A percentile compares a stretch with the other conserved stretches of the same genome.
Evolutionary conservation across 2,888 invertebrate genomes (phyloP).

Genomic region (Rhyacophila evoluta): DNA sequence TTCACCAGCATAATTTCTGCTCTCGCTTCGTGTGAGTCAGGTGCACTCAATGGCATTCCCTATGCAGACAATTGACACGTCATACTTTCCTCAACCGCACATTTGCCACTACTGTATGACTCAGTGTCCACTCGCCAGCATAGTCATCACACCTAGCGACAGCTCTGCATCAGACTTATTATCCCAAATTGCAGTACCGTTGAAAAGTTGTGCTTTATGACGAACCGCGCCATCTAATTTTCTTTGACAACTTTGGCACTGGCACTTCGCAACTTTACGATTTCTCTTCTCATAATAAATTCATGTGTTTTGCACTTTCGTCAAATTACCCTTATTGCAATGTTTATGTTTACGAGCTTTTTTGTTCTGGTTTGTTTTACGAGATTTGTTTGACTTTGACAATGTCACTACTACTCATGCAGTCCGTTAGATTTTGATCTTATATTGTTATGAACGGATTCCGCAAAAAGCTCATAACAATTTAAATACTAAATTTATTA

Average conservation of each 20-base stretch:
- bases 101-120: neutral
- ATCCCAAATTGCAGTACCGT: neutral
- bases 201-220: neutral
- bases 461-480: neutral
- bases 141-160: neutral
- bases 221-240: conserved; percentile 10
- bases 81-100: neutral
- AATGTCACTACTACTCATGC: neutral
- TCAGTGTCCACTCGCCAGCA: neutral
- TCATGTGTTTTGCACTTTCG: conserved; percentile 13
- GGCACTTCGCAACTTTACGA: neutral
- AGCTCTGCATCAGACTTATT: conserved; percentile 2
- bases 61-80: neutral
- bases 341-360: neutral
- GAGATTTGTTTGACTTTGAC: conserved; percentile 10
- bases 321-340: neutral
- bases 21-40: too few species aligned
- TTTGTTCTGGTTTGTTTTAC: neutral
- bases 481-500: too few species aligned
- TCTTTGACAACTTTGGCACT: neutral
- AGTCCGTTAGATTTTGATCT: neutral
- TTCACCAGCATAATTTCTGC: too few species aligned
- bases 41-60: neutral
- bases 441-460: neutral
- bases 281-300: conserved; percentile 10